Conservation (phyloP, 2,888 invertebrate genomes). For the Andrena hattorfiana region DNA sequence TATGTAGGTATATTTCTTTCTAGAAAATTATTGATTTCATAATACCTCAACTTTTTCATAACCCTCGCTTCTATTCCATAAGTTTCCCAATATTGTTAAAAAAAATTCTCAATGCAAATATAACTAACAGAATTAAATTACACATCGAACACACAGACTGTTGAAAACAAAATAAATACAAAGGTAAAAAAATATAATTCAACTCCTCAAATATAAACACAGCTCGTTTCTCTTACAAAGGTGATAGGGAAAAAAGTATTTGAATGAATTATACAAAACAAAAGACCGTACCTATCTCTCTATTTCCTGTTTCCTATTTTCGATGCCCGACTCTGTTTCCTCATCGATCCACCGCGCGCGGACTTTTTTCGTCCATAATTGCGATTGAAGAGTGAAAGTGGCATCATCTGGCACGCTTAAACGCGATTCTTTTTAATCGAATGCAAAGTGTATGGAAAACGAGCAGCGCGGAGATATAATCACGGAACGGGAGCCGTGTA, state of each 20-base stretch:
- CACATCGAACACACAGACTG: no score
- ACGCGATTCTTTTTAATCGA: conserved; percentile 54
- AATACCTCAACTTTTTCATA: background rate
- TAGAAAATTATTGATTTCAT: background rate
- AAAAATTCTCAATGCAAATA: no score
- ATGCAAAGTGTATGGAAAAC: conserved; percentile 64
- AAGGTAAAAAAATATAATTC: no score
- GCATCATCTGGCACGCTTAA: conserved; percentile 39
- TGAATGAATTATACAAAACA: background rate
- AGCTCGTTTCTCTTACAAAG: background rate
- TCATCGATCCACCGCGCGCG: background rate
- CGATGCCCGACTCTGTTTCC: background rate
- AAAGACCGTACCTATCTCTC: background rate
- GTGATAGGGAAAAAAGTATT: background rate
- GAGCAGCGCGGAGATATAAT: conserved; percentile 63
- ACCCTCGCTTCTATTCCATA: no score
- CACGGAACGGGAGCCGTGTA: conserved; percentile 66
- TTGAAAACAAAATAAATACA: no score
- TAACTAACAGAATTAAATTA: no score
- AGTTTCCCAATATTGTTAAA: no score
- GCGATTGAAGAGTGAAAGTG: conserved; percentile 39
- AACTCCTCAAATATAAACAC: background rate
- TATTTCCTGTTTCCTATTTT: background rate
- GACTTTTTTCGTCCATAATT: background rate
- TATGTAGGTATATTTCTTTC: background rate